Evolutionary conservation across 2,797 vertebrate genomes (phyloP), one percentile per base, ranked within the genome.

Genomic region (Gallinago solitaria): DNA sequence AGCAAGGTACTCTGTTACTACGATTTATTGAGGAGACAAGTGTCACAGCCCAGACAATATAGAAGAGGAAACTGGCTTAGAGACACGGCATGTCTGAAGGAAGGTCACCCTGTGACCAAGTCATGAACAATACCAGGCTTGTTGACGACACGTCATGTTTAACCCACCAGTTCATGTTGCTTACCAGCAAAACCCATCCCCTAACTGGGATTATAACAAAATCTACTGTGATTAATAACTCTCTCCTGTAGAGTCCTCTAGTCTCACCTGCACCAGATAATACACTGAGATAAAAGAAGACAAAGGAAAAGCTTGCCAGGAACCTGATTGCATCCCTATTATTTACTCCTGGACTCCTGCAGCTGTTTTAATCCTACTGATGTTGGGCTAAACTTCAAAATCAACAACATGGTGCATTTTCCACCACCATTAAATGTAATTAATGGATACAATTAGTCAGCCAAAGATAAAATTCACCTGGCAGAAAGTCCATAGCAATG

Each of bases 131-230:
- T 16, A 27, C 30, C 35, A 50, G 20, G 23, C 9, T 30, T 16
- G 1, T 3, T 30, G 41, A 35, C 25, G 33, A 43, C 41, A 5
- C 0, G 0, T 6, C 12, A 3, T 9, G 21, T 30, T 78, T 21
- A 56, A 64, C 16, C 61, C 27, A 10, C 54, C 7, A 25, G 14
- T 57, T 30, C 53, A 32, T 27, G 9, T 2, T 15, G 5, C n/a
- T 48, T 70, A 30, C 12, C 41, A 45, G 47, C 9, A 79, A 83
- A 48, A 3, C 20, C 45, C 70, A 10, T 4, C 16, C 10, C 39
- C 25, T 35, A 48, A 7, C 48, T 2, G 59, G 37, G 61, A 11
- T 19, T 43, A 16, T 2, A 18, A 9, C 1, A 5, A 14, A 12
- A 21, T 24, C 53, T 50, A 7, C 37, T 47, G 3, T 1, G 3